Base-by-base conservation (phyloP, 1,140 invertebrate genomes). In the Procambarus virginalis region DNA sequence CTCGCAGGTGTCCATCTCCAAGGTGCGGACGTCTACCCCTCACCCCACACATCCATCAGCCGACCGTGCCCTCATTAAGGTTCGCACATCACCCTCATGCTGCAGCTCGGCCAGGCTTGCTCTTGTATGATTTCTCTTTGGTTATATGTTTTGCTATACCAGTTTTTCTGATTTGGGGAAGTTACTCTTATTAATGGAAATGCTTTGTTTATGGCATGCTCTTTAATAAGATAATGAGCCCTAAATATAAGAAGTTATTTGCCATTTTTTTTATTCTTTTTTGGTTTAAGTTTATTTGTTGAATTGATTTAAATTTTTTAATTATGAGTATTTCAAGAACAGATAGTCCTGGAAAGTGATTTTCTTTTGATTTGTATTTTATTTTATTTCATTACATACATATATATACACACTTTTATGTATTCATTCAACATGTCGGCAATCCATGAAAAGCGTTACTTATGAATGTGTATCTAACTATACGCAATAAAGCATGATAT, bases 1-100 rank as follows among this genome's bases (percentile, higher is more conserved):
- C 46, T 92, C 91, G 20, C 91, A 92, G 82, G 89, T 91, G 80
- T 89, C 88, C 80, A 89, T 89, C 85, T 90, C 91, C 84, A 92
- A 91, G 91, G 91, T 91, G 84, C 84, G 89, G 84, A 81, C 84
- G 84, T 86, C 84, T 46, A 91, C 78, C 84, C 84, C 84, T 86
- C 84, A 86, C 68, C 34, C 85, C 90, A 76, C 90, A 83, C 90
- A 86, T 80, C 80, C 90, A 75, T 87, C 90, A 83, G 80, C 75
- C 84, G 85, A 91, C 80, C 84, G 90, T 82, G 90, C 85, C 70
- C 84, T 86, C 90, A 91, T 91, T 58, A 91, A 91, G 90, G 90
- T 91, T 91, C 85, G 90, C 88, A 89, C 88, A 76, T 84, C 81
- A 84, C 46, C 81, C 86, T 81, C 86, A 81, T 84, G 73, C 73